Conservation (phyloP, 2,797 vertebrate species). For the Scyliorhinus canicula region DNA sequence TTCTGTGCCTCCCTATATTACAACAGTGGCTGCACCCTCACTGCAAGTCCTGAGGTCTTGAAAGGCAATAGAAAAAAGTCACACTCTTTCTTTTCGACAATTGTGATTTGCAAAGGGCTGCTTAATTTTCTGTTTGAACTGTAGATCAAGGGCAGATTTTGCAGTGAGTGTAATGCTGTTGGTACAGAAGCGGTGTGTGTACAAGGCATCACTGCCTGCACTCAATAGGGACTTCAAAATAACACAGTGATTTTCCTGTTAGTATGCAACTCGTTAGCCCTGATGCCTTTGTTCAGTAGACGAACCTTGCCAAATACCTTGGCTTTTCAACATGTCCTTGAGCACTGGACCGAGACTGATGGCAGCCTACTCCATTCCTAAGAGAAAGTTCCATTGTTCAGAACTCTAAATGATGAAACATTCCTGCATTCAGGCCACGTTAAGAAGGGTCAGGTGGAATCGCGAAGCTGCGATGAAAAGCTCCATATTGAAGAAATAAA, state of each 20-base stretch:
- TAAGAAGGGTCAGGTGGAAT: not conserved
- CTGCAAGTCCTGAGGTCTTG: not conserved
- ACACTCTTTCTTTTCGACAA: not conserved
- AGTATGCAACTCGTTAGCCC: not conserved
- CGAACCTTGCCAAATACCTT: not conserved
- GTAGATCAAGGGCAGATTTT: not conserved
- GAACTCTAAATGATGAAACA: not conserved
- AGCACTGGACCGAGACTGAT: not conserved
- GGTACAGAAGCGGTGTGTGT: not conserved
- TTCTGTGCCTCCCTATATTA: not conserved
- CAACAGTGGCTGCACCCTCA: not conserved
- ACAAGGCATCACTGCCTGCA: not conserved
- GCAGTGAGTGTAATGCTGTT: too few relatives aligned
- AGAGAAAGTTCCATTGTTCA: not conserved
- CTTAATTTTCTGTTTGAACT: not conserved
- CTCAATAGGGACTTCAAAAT: not conserved
- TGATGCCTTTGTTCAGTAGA: not conserved
- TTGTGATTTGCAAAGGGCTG: not conserved
- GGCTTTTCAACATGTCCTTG: conserved; percentile 8
- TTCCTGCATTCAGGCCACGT: not conserved
- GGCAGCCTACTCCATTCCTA: not conserved
- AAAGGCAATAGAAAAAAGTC: not conserved
- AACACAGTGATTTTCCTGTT: not conserved
- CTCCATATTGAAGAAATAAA: not conserved
- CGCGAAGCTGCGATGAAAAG: not conserved